Evolutionary conservation across 2,797 vertebrate genomes (phyloP).

Genomic region (Anguilla anguilla): DNA sequence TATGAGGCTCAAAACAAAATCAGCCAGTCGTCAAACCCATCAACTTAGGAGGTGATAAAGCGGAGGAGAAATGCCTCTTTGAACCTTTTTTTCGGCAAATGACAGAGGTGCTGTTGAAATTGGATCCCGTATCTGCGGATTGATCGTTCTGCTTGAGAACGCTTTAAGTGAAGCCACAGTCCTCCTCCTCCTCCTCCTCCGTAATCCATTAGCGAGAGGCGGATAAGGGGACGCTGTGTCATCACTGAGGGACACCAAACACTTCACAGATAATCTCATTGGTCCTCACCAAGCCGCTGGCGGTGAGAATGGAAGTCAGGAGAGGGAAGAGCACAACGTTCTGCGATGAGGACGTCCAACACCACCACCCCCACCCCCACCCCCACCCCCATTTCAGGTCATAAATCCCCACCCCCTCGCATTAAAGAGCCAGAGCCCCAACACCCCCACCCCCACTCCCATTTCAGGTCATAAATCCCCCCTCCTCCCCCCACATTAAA

Average conservation of each 20-base stretch:
- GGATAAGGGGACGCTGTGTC: neutral
- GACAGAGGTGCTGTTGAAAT: conserved; percentile 8
- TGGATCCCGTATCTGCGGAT: conserved; percentile 9
- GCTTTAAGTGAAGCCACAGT: neutral
- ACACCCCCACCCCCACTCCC: neutral
- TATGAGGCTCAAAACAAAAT: neutral
- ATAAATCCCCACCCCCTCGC: neutral
- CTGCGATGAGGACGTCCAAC: no score
- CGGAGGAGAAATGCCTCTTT: neutral
- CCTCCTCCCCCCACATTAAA: neutral
- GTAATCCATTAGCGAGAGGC: conserved; percentile 8
- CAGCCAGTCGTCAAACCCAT: neutral
- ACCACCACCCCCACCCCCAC: neutral
- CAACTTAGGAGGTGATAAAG: neutral
- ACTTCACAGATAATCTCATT: conserved; percentile 8
- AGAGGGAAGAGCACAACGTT: neutral
- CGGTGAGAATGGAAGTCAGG: neutral
- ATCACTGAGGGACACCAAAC: neutral
- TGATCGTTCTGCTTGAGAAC: conserved; percentile 11
- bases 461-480: neutral
- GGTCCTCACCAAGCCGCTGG: neutral
- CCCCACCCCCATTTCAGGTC: neutral
- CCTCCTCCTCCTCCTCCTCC: neutral
- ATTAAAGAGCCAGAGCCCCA: neutral
- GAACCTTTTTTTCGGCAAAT: neutral